Evolutionary conservation across 2,797 vertebrate genomes (phyloP), one percentile per base, ranked within the genome.

Genomic region (Falco naumanni): DNA sequence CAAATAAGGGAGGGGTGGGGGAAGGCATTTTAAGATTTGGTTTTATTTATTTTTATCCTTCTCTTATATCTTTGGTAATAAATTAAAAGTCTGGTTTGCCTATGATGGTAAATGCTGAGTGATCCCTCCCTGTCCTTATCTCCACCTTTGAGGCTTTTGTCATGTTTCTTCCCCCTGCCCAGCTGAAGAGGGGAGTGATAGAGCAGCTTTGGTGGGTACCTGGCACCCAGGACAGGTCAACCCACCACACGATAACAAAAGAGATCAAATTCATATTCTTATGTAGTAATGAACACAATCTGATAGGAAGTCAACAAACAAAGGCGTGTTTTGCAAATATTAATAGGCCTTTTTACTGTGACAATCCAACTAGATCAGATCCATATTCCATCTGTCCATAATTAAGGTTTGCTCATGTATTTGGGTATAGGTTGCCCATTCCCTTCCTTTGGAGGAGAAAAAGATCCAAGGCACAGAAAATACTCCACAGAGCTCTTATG

Each of bases 211-310:
- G 25, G 21, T 15, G 33, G 15, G 7, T 5, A 37, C 10, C 7
- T 71, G 53, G 4, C 3, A 1, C 53, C 19, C 39, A 76, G 11
- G 16, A 22, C 72, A 34, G 20, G 8, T 51, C 60, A 84, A 28
- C 10, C 4, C 18, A 57, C 13, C 11, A 15, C 0, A 7, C 2
- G 4, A 2, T 51, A 26, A 51, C 33, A 10, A 60, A 84, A 70
- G 8, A 78, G 25, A 54, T 54, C 25, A 31, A 5, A 19, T 75
- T 24, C 8, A 26, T 29, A 13, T 50, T 45, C 31, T 72, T 14
- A 16, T 8, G 3, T 5, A 69, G 24, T 66, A 74, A 61, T 4
- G 11, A 86, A 45, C 8, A 48, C 6, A 41, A 11, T n/a, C 29
- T n/a, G 19, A 64, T 24, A 57, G 50, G 16, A 68, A 61, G 13